phyloP scores from a whole-genome alignment of 2,113 vertebrate genomes.

The Etheostoma cragini region DNA sequence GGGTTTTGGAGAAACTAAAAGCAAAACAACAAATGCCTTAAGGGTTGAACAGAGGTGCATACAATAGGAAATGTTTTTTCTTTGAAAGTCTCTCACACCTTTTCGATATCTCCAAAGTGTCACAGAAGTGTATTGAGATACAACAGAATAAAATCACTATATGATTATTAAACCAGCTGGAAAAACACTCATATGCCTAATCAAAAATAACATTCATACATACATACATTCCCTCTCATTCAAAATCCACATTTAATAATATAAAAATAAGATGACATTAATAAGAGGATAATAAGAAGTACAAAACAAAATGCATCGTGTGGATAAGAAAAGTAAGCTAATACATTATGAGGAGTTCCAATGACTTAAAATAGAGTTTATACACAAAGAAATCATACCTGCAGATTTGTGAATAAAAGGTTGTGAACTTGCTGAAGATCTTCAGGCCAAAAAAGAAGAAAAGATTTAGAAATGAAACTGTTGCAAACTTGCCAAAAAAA shows the following conservation, averaged over 20 bases:
- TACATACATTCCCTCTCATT: too few relatives aligned
- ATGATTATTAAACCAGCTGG: not conserved
- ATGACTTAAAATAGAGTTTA: not conserved
- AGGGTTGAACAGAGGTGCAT: not conserved
- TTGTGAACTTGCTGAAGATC: not conserved
- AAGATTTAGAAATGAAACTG: not conserved
- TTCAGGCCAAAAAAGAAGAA: not conserved
- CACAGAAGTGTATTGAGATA: not conserved
- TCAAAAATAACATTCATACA: not conserved
- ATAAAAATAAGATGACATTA: not conserved
- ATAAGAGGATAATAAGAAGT: not conserved
- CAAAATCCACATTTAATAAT: not conserved
- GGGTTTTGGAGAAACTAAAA: not conserved
- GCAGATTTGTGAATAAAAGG: not conserved
- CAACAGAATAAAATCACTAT: not conserved
- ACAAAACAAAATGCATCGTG: not conserved
- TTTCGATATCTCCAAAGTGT: slow-evolving; percentile 1
- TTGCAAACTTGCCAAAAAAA: not conserved
- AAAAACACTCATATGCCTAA: not conserved
- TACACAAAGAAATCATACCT: not conserved
- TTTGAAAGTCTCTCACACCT: not conserved
- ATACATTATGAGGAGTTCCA: not conserved
- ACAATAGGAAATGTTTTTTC: not conserved
- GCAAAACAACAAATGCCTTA: not conserved
- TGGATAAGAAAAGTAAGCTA: not conserved